Evolutionary conservation across 2,888 invertebrate species (phyloP).

Genomic region (Aleiodes alternator): DNA sequence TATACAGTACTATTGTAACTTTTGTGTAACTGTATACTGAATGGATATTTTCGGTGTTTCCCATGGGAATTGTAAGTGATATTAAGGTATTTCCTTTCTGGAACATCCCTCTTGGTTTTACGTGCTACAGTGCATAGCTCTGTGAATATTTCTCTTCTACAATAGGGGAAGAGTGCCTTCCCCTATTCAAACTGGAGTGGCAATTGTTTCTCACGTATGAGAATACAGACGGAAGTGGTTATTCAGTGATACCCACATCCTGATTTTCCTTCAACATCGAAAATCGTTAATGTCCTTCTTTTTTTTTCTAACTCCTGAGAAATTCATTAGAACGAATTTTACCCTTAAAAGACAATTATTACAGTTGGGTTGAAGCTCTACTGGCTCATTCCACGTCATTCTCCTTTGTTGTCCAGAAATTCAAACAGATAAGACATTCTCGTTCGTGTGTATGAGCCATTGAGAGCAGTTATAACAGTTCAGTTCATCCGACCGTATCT

Average conservation of each 20-base stretch:
- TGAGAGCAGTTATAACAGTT: not conserved
- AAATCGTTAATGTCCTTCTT: not conserved
- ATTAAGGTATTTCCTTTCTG: conserved; percentile 53
- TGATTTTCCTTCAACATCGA: conserved; percentile 37
- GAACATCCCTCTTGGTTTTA: conserved; percentile 38
- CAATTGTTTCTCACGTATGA: conserved; percentile 49
- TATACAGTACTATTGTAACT: not conserved
- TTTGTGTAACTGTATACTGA: conserved; percentile 20
- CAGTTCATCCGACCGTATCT: conserved; percentile 12
- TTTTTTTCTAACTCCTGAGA: not conserved
- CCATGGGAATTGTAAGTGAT: conserved; percentile 45
- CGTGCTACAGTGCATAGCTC: conserved; percentile 15
- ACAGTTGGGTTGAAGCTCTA: conserved; percentile 6
- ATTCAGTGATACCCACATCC: conserved; percentile 34
- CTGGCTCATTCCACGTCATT: conserved; percentile 12
- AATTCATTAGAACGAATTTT: too few species aligned
- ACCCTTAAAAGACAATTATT: not conserved
- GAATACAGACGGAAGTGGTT: conserved; percentile 61
- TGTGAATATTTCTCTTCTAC: conserved; percentile 28
- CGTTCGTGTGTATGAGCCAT: not conserved
- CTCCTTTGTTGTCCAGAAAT: conserved; percentile 4
- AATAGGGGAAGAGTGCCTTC: not conserved
- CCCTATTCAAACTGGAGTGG: conserved; percentile 23
- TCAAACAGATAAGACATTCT: conserved; percentile 5
- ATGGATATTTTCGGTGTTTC: not conserved